Percentiles rank a stretch among this genome's conserved stretches.
phyloP scores from a whole-genome alignment of 2,888 invertebrate species.

The Rotaria socialis region DNA sequence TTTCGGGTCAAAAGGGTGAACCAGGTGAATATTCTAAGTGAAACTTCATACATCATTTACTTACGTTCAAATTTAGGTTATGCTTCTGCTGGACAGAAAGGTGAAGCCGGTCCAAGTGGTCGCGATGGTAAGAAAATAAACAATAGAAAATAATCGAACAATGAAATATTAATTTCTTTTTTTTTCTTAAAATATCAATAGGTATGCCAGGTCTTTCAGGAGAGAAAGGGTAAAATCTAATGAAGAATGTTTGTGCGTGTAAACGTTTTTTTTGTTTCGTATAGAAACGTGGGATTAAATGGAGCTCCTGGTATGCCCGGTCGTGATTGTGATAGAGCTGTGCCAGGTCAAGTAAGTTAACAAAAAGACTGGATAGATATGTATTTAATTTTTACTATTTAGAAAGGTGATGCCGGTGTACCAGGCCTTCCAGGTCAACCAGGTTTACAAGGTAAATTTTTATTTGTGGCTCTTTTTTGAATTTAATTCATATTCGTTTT shows the following conservation, averaged over 20 bases:
- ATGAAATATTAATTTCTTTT: too few relatives aligned
- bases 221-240: slow-evolving; percentile 30
- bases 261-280: neutral
- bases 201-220: slow-evolving; percentile 39
- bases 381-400: neutral
- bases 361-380: slow-evolving; percentile 36
- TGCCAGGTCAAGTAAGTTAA: neutral
- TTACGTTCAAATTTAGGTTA: neutral
- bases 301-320: slow-evolving; percentile 47
- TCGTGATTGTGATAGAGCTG: slow-evolving; percentile 33
- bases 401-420: slow-evolving; percentile 44
- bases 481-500: neutral
- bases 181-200: neutral
- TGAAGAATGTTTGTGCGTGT: neutral
- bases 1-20: slow-evolving; percentile 45
- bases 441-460: slow-evolving; percentile 39
- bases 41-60: neutral
- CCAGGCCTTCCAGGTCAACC: slow-evolving; percentile 5
- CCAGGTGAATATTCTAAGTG: slow-evolving; percentile 36
- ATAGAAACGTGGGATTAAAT: neutral
- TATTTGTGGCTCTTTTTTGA: too few relatives aligned
- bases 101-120: slow-evolving; percentile 48
- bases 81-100: slow-evolving; percentile 37
- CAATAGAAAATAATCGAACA: too few relatives aligned
- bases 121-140: slow-evolving; percentile 28